Conservation (phyloP, 1,140 invertebrate species). For the Potamilus streckersoni region DNA sequence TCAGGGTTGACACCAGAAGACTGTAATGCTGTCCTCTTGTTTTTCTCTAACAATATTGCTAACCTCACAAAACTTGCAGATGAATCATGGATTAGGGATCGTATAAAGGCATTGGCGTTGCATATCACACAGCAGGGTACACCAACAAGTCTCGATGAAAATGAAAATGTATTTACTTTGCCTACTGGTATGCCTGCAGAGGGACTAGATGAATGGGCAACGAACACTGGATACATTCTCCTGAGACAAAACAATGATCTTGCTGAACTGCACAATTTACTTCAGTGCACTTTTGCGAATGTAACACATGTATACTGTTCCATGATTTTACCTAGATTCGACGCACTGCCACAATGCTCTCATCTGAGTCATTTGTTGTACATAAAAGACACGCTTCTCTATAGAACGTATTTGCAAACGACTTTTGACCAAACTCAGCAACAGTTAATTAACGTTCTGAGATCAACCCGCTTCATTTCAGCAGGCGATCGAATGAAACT, state of each 20-base stretch:
- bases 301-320: not conserved
- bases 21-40: not conserved
- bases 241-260: not conserved
- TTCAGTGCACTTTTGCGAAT: not conserved
- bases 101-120: slow-evolving; percentile 3
- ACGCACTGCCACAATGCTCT: not conserved
- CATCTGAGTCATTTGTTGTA: slow-evolving; percentile 3
- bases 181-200: slow-evolving; percentile 2
- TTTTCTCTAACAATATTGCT: not conserved
- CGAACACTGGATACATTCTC: not conserved
- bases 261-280: not conserved
- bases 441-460: not conserved
- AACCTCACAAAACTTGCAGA: not conserved
- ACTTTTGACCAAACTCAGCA: not conserved
- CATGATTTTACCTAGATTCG: slow-evolving; percentile 6
- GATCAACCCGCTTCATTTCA: not conserved
- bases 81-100: not conserved
- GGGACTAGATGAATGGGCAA: slow-evolving; percentile 5
- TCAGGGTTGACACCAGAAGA: not conserved
- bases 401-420: not conserved
- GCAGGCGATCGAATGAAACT: not conserved
- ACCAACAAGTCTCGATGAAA: not conserved
- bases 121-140: not conserved
- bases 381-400: not conserved
- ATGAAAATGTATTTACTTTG: not conserved